A percentile compares a stretch with the other conserved stretches of the same genome.
Evolutionary conservation across 2,888 invertebrate species (phyloP).

Genomic region (Cephonodes hylas): DNA sequence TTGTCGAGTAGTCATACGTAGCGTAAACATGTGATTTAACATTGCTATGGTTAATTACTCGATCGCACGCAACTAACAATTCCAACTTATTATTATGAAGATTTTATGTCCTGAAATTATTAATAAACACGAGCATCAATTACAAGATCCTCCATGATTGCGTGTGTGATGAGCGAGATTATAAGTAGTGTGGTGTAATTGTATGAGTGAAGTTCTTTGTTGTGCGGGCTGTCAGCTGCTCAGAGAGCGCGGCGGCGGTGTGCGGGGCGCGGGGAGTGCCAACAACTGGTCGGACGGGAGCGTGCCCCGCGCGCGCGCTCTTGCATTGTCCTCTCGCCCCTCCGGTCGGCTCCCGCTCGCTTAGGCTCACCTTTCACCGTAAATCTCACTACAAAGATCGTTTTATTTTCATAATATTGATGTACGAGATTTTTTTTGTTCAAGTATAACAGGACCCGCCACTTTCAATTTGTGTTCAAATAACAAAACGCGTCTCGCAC

Average conservation of each 20-base stretch:
- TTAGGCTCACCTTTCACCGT: conserved; percentile 12
- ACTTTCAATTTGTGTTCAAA: background rate
- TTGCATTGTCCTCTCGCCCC: conserved; percentile 27
- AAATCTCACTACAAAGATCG: background rate
- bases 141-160: background rate
- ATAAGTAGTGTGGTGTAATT: conserved; percentile 11
- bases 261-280: conserved; percentile 31
- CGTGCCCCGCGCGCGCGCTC: conserved; percentile 33
- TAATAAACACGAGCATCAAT: background rate
- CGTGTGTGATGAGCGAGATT: background rate
- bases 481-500: background rate
- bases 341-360: conserved; percentile 9
- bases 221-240: conserved; percentile 64
- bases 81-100: background rate
- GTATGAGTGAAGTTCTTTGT: conserved; percentile 63
- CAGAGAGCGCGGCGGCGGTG: conserved; percentile 30
- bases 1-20: background rate
- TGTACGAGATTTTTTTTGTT: background rate
- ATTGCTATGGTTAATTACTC: background rate
- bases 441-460: background rate
- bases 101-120: background rate
- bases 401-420: conserved; percentile 3
- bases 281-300: conserved; percentile 47
- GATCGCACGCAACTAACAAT: conserved; percentile 1
- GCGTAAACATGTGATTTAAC: background rate